A percentile compares a stretch with the other conserved stretches of the same genome.
These are phyloP conservation scores for Haliclystus octoradiatus DNA, from an alignment of 30 jellyfish, hydroid and myxozoan genomes.

Conservation along the genomic window DNA sequence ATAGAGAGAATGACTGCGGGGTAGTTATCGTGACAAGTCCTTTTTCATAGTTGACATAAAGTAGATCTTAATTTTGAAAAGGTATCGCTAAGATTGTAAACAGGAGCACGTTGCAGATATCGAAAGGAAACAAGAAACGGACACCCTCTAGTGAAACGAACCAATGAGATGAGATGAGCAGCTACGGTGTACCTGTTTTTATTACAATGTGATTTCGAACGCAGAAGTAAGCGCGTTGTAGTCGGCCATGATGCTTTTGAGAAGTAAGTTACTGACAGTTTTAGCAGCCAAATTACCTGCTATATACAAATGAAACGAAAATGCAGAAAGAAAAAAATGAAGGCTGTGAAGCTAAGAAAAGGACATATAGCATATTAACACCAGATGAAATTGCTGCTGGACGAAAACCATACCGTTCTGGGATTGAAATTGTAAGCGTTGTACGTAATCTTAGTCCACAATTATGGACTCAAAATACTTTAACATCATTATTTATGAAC, in stretches of 20 bases:
- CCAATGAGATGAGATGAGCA: background rate
- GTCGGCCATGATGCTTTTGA: background rate
- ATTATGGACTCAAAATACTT: slow-evolving; percentile 80
- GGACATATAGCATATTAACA: background rate
- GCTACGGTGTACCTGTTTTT: no score
- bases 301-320: background rate
- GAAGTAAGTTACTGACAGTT: background rate
- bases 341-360: background rate
- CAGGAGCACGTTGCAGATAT: no score
- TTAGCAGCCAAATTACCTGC: no score
- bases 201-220: background rate
- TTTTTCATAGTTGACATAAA: no score
- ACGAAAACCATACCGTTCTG: slow-evolving; percentile 77
- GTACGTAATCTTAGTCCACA: slow-evolving; percentile 82
- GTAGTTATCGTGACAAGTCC: no score
- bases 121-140: no score
- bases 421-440: slow-evolving; percentile 77
- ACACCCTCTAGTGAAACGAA: background rate
- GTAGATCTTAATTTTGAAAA: no score
- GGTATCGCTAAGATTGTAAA: no score
- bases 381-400: slow-evolving; percentile 34
- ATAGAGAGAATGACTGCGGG: no score
- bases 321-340: background rate
- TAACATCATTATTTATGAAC: slow-evolving; percentile 59
- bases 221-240: background rate